Evolutionary conservation across 2,888 invertebrate genomes (phyloP).

Genomic region (Oscheius sp.): DNA sequence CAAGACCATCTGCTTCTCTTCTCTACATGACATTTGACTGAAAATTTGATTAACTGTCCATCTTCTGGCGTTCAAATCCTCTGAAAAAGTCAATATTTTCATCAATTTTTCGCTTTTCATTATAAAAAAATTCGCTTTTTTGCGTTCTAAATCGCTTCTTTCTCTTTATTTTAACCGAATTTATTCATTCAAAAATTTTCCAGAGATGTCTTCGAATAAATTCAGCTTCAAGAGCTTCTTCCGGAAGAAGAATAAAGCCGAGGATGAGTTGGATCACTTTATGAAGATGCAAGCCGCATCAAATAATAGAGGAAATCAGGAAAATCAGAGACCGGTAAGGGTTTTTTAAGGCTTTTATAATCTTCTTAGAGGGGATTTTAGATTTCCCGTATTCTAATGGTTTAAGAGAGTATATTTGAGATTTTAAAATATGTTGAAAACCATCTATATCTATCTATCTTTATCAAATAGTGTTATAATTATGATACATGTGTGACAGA

Average conservation of each 20-base stretch:
- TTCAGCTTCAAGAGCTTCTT: neutral
- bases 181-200: neutral
- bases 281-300: neutral
- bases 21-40: neutral
- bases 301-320: neutral
- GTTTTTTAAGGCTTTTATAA: too few relatives aligned
- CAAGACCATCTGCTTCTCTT: slow-evolving; percentile 5
- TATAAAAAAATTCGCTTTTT: neutral
- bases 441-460: too few relatives aligned
- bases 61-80: neutral
- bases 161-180: neutral
- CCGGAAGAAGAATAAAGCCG: slow-evolving; percentile 6
- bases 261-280: slow-evolving; percentile 3
- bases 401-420: too few relatives aligned
- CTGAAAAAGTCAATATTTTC: neutral
- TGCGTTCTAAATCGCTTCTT: neutral
- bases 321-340: neutral
- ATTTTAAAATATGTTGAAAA: too few relatives aligned
- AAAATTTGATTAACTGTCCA: neutral
- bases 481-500: too few relatives aligned
- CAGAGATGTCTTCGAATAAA: neutral
- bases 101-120: neutral
- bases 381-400: too few relatives aligned
- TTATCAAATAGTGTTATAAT: too few relatives aligned
- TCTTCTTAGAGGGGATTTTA: too few relatives aligned